Evolutionary conservation across 2,888 invertebrate species (phyloP).

Genomic region (Hirtodrosophila cameraria): DNA sequence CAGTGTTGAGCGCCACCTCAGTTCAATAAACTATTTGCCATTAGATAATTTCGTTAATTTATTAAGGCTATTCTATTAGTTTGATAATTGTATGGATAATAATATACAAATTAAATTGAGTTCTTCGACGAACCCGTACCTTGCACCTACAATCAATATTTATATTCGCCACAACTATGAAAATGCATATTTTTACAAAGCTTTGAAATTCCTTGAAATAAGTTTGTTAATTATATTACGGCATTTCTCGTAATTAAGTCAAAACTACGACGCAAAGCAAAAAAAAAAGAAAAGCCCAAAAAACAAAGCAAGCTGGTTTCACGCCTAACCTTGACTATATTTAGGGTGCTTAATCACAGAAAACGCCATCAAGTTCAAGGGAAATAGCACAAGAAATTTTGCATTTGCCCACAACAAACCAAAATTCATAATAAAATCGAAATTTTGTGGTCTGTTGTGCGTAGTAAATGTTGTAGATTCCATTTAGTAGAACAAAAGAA

Average conservation of each 20-base stretch:
- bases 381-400: constrained; percentile 47
- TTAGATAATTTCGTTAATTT: constrained; percentile 9
- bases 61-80: neutral
- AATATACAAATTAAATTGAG: constrained; percentile 13
- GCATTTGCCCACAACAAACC: constrained; percentile 51
- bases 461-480: constrained; percentile 15
- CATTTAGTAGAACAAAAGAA: constrained; percentile 21
- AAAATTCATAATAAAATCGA: constrained; percentile 30
- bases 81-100: constrained; percentile 18
- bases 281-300: constrained; percentile 14
- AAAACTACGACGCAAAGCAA: constrained; percentile 26
- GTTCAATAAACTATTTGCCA: constrained; percentile 35
- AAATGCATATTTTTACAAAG: constrained; percentile 30
- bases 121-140: neutral
- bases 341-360: constrained; percentile 35
- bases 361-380: constrained; percentile 74
- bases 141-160: constrained; percentile 35
- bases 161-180: constrained; percentile 4
- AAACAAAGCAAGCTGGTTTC: constrained; percentile 12
- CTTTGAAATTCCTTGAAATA: constrained; percentile 36
- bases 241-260: constrained; percentile 18
- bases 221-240: constrained; percentile 43
- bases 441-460: constrained; percentile 1
- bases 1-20: constrained; percentile 5
- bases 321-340: constrained; percentile 63